Base-by-base conservation (phyloP, 2,888 invertebrate species). In the Stenchaetothrips biformis region DNA sequence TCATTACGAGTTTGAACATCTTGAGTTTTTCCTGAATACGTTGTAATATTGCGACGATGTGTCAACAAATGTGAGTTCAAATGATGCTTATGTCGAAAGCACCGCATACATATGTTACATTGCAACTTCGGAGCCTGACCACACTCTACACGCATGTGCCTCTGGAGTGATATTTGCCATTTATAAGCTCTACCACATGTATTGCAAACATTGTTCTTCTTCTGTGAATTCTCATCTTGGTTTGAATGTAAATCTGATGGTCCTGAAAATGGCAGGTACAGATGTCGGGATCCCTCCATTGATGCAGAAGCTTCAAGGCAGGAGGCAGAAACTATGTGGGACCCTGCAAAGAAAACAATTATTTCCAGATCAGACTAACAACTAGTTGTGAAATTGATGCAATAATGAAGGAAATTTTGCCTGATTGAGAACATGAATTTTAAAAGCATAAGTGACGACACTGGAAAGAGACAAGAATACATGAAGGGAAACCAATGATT, bases 91-190 rank as follows among this genome's bases (percentile, higher is more conserved):
- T 88, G 87, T 81, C 87, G 87, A 82, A 87, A 88, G 82, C 86
- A 86, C 59, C 84, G 85, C 9, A 85, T 83, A 82, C 88, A 88
- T 9, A 84, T 81, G 74, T 84, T 83, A 82, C 88, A 88, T 0
- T 85, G 81, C 81, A 86, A 88, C 82, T 84, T 85, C 81, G 86
- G 88, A 74, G 85, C 86, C 81, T 87, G 87, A 7, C 87, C 87
- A 81, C 88, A 88, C 78, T 88, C 88, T n/a, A 87, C 86, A 77
- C 88, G 85, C 81, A 87, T 85, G 83, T 89, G 89, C 25, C 88
- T 86, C 78, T 85, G 85, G 27, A 88, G 83, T 78, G 87, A 87
- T 82, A 87, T 87, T 47, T 84, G 81, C 86, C 87, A 86, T 80
- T 86, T 87, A 83, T 88, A 88, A 48, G 82, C 83, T 82, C 86